These are phyloP conservation scores for Castor canadensis DNA, from an alignment of 2,113 vertebrate species.

Conservation along the genomic window DNA sequence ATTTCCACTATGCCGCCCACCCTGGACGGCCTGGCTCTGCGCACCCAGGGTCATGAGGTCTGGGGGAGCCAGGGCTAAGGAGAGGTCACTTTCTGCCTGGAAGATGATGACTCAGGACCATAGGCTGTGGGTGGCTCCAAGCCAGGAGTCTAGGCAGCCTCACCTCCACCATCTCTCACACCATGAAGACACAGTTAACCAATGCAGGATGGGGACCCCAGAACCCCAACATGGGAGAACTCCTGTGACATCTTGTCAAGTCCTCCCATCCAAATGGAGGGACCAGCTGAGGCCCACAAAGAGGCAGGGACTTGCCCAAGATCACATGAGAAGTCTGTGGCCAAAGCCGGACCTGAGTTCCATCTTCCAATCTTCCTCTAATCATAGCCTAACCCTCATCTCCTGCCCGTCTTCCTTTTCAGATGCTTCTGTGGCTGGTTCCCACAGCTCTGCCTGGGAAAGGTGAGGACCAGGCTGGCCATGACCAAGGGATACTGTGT, in stretches of 20 bases:
- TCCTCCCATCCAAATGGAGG: neutral
- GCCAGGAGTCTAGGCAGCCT: slow-evolving; percentile 48
- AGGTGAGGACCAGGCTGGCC: neutral
- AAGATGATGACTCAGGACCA: slow-evolving; percentile 75
- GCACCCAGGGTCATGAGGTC: slow-evolving; percentile 62
- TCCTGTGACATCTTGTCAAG: accelerated
- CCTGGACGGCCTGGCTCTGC: slow-evolving; percentile 73
- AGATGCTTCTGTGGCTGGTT: accelerated
- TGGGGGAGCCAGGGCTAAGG: slow-evolving; percentile 69
- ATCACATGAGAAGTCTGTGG: neutral
- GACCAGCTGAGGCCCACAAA: neutral
- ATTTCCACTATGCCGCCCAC: slow-evolving; percentile 57
- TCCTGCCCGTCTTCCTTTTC: neutral
- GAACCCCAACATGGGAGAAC: neutral
- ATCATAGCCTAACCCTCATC: neutral
- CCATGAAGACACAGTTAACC: accelerated
- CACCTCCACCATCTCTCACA: neutral
- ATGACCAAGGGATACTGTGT: accelerated
- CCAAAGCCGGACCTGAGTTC: neutral
- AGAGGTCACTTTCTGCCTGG: slow-evolving; percentile 72
- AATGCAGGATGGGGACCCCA: neutral
- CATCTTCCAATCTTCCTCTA: neutral
- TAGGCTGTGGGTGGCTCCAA: neutral
- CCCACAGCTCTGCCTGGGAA: accelerated
- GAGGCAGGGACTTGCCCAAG: neutral